Evolutionary conservation across 2,113 vertebrate genomes (phyloP).

Genomic region (Gopherus evgoodei): DNA sequence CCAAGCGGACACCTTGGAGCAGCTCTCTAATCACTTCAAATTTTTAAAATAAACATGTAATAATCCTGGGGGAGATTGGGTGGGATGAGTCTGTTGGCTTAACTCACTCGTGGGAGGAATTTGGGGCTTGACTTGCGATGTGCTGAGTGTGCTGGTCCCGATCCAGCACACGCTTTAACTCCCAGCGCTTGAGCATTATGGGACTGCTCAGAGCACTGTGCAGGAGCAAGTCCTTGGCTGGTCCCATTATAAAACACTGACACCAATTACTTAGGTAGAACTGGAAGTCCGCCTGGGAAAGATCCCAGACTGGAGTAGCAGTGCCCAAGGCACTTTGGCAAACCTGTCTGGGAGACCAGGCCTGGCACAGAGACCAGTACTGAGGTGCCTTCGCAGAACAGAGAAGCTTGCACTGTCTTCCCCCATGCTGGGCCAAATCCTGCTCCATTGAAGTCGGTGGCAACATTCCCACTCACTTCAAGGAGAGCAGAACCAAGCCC

Average conservation of each 20-base stretch:
- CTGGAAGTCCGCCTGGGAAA: not conserved
- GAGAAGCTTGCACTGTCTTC: fast-evolving
- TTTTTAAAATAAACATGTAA: not conserved
- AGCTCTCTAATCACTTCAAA: not conserved
- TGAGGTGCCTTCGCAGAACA: fast-evolving
- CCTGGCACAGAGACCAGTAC: not conserved
- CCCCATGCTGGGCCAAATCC: fast-evolving
- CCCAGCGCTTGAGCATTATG: fast-evolving
- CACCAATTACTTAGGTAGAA: not conserved
- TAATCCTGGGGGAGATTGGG: not conserved
- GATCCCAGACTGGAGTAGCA: not conserved
- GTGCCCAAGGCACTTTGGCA: not conserved
- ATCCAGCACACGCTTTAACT: not conserved
- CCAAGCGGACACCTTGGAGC: not conserved
- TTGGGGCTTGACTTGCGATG: not conserved
- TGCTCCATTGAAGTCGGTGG: fast-evolving
- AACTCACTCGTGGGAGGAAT: fast-evolving
- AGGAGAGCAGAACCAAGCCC: not conserved
- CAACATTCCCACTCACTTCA: not conserved
- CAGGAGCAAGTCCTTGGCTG: not conserved
- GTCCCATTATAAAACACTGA: fast-evolving
- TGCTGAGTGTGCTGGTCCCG: fast-evolving
- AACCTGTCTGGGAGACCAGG: too few relatives aligned
- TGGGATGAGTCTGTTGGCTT: fast-evolving
- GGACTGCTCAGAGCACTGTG: not conserved